Evolutionary conservation across 2,888 invertebrate species (phyloP), one percentile per base, ranked within the genome.

Genomic region (Drosophila nr. medialis): DNA sequence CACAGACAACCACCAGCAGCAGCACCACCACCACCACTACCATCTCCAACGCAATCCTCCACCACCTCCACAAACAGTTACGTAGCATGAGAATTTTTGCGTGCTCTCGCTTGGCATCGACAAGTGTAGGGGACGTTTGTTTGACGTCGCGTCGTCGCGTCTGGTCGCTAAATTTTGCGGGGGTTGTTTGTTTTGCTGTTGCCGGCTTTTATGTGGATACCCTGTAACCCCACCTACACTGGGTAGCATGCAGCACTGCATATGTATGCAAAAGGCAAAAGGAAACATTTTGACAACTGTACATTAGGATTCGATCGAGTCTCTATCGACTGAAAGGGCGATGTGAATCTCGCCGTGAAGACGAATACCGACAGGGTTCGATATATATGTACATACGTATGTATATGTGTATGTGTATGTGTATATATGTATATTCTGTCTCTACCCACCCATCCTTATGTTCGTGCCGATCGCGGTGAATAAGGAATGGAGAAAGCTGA

Each of bases 151-250:
- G 86, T 73, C 85, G 73, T 60, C 76, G 70, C 77, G 85, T 77
- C 82, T 80, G 80, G 64, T 77, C 71, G 75, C 86, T 53, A 85
- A 81, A 86, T 81, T 70, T 69, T 91, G 89, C 91, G 89, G 91
- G 89, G 91, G 89, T 81, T 79, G 83, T 72, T 79, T 77, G 82
- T 75, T 71, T 71, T 71, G 80, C 54, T 68, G 59, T 61, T 56
- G 71, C 62, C 29, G 40, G 40, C 29, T 36, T 54, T 54, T 18
- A 13, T 36, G 8, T 42, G n/a, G 29, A 30, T 56, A 56, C 56
- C 56, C 56, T 56, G 40, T 21, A 21, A 50, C 2, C 4, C 18
- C 24, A 8, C 8, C 10, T 29, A 7, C 7, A 29, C 7, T 29
- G 50, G 29, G 50, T 29, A n/a, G 49, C 50, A 29, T 49, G 4